Evolutionary conservation across 2,797 vertebrate species (phyloP), one percentile per base, ranked within the genome.

Genomic region (Saguinus oedipus): DNA sequence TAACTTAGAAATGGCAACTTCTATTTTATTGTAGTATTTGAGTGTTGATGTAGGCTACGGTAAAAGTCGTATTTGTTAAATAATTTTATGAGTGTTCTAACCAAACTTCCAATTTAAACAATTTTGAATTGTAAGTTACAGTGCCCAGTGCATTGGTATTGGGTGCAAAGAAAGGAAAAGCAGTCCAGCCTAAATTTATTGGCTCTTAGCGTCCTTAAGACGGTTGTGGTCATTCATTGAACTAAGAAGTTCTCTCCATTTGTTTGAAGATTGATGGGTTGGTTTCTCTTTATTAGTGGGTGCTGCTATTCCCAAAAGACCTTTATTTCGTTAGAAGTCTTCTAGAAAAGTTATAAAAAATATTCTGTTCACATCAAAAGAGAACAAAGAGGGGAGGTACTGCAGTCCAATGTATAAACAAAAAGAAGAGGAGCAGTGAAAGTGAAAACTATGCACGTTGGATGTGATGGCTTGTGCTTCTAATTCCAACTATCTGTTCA

Each of bases 31-130:
- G 30, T 46, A 82, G 39, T 75, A 48, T 80, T 84, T 92, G 39
- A 39, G 3, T 85, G n/a, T 93, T 93, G 36, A 46, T 94, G 19
- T 87, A 48, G 92, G 97, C 50, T 94, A 82, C 90, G 93, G 61
- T 91, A 93, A 95, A 91, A 94, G 68, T 84, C 24, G 9, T 94
- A 48, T 94, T 93, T 94, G 15, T 92, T 90, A 79, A 93, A 70
- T 22, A 88, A 70, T 74, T 92, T 90, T 64, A 30, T 44, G 30
- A 84, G 19, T 90, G 9, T 90, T 93, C 27, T 97, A 79, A 88
- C 36, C 4, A 70, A 53, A 84, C 57, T 96, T 93, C 42, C 9
- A 33, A 33, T 88, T 93, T 87, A 93, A 53, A 26, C 81, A 90
- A 78, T 90, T 95, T 93, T 92, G 46, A 15, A 64, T 72, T 64